Conservation (phyloP, 2,888 invertebrate species). For the Harpalus rubripes region DNA sequence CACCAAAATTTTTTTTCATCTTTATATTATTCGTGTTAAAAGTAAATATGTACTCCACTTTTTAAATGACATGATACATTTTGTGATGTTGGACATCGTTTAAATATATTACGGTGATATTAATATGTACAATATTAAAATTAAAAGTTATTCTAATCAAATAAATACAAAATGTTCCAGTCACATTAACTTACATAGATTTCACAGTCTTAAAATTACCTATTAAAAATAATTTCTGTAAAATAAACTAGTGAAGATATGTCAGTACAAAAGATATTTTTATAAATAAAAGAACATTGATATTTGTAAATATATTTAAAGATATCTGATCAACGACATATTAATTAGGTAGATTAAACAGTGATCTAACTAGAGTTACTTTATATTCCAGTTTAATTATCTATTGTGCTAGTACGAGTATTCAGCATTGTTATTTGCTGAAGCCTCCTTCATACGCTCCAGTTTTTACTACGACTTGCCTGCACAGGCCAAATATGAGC, state of each 20-base stretch:
- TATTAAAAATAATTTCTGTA: slow-evolving; percentile 47
- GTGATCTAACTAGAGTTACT: too few relatives aligned
- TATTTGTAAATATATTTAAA: slow-evolving; percentile 31
- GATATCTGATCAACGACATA: not conserved
- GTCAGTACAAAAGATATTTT: slow-evolving; percentile 53
- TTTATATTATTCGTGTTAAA: not conserved
- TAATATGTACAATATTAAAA: slow-evolving; percentile 32
- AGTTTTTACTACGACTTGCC: too few relatives aligned
- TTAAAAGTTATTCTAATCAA: slow-evolving; percentile 44
- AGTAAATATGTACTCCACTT: slow-evolving; percentile 5
- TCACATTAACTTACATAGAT: slow-evolving; percentile 39
- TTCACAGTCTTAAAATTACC: slow-evolving; percentile 62
- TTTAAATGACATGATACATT: slow-evolving; percentile 44
- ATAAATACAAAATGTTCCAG: slow-evolving; percentile 57
- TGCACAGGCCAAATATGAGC: too few relatives aligned
- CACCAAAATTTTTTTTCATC: slow-evolving; percentile 1
- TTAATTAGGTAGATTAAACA: too few relatives aligned
- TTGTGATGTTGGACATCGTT: slow-evolving; percentile 59
- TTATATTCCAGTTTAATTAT: too few relatives aligned
- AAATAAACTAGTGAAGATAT: slow-evolving; percentile 58
- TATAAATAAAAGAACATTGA: slow-evolving; percentile 19
- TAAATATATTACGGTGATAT: slow-evolving; percentile 35
- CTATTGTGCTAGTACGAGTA: too few relatives aligned
- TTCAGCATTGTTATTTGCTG: too few relatives aligned
- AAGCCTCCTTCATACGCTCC: too few relatives aligned